Evolutionary conservation across 2,797 vertebrate species (phyloP), one percentile per base, ranked within the genome.

Genomic region (Semaprochilodus insignis): DNA sequence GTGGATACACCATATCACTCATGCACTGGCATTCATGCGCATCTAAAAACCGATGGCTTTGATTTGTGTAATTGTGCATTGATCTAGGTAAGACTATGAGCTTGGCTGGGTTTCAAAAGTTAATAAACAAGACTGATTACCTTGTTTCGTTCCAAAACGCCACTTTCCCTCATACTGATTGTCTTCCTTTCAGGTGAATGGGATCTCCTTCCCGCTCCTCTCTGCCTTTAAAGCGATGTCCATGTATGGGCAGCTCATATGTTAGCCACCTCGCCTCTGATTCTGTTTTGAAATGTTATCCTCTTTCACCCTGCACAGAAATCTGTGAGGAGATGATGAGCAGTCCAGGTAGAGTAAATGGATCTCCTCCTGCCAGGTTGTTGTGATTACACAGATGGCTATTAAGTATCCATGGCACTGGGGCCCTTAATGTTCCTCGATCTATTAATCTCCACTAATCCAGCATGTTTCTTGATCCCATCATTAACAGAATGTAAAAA

Each of bases 251-350:
- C 79, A 81, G 69, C 78, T 90, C 72, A 73, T 88, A 79, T 80
- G 74, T 87, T 80, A 75, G 51, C 85, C 75, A 91, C 76, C 76
- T 81, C 77, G 85, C 48, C 72, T 81, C 85, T 83, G 77, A 14
- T 72, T 74, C 85, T 87, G 78, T 90, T 91, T 92, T 85, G 91
- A 93, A 91, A 93, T 40, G 44, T 85, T 89, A 90, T 74, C 85
- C 83, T 83, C 83, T 54, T 69, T 66, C 66, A 59, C 66, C 67
- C 23, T 65, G 69, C 72, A 48, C 69, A 83, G 73, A 86, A 82
- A 69, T 80, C 69, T 82, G 62, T 65, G 48, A 81, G 73, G 27
- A 25, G 83, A 86, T 87, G 83, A 90, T 86, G 78, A 85, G 80
- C 74, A 25, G 65, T 81, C 17, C 83, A 86, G 86, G 73, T 87